phyloP scores from a whole-genome alignment of 2,888 invertebrate species.

The Nymphalis urticae region DNA sequence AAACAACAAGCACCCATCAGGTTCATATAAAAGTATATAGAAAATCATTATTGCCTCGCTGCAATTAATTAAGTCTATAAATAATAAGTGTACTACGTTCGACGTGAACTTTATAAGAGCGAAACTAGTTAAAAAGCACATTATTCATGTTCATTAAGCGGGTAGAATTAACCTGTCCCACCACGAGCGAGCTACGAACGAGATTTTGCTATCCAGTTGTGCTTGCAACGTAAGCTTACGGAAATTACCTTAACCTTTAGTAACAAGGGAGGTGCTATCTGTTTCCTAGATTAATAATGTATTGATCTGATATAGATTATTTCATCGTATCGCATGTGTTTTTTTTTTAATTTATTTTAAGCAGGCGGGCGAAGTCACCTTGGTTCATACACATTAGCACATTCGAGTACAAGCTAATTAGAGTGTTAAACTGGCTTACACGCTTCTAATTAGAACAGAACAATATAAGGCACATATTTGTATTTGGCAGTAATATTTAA shows the following conservation, averaged over 20 bases:
- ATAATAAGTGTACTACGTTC: constrained; percentile 25
- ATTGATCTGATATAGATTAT: too few relatives aligned
- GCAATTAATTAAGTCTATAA: constrained; percentile 25
- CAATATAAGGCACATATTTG: too few relatives aligned
- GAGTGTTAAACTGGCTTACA: too few relatives aligned
- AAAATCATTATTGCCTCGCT: constrained; percentile 1
- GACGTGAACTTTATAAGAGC: constrained; percentile 22
- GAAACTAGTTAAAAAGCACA: constrained; percentile 36
- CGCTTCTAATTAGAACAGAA: too few relatives aligned
- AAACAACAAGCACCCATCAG: not conserved
- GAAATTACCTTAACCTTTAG: constrained; percentile 54
- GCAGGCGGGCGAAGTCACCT: too few relatives aligned
- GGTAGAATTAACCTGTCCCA: constrained; percentile 36
- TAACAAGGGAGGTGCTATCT: constrained; percentile 12
- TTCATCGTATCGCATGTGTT: too few relatives aligned
- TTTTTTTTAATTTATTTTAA: too few relatives aligned
- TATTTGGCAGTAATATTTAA: too few relatives aligned
- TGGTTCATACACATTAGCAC: too few relatives aligned
- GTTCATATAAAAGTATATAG: not conserved
- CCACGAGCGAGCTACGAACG: constrained; percentile 27
- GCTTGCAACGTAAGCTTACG: constrained; percentile 34
- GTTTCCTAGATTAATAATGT: constrained; percentile 2
- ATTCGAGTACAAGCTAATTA: too few relatives aligned
- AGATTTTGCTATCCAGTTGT: constrained; percentile 33
- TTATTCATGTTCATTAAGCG: constrained; percentile 34